Percentiles rank a stretch among this genome's conserved stretches.
phyloP scores from a whole-genome alignment of 2,797 vertebrate species.

The Acanthopagrus latus region DNA sequence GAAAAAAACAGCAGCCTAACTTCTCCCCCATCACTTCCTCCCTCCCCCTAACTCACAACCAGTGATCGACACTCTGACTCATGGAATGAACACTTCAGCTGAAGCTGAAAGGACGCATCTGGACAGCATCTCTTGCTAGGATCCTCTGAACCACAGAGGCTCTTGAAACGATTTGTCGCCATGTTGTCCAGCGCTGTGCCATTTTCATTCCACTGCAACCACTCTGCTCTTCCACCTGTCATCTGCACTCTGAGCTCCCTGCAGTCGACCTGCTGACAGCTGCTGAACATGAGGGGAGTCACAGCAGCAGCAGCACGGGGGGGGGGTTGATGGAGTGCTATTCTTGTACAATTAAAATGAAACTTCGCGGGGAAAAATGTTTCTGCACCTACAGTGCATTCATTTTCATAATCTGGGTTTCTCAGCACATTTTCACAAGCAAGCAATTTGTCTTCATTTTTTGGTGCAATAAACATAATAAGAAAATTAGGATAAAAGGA shows the following conservation, averaged over 20 bases:
- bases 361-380: conserved; percentile 27
- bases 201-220: conserved; percentile 81
- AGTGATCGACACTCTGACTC: conserved; percentile 67
- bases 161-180: conserved; percentile 81
- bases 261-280: conserved; percentile 75
- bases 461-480: no score
- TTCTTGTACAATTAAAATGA: conserved; percentile 34
- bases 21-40: background rate
- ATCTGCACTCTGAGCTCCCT: conserved; percentile 70
- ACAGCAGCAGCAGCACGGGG: conserved; percentile 54
- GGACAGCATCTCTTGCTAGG: conserved; percentile 75
- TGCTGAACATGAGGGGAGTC: conserved; percentile 71
- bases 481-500: no score
- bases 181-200: conserved; percentile 73
- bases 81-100: conserved; percentile 66
- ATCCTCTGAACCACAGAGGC: conserved; percentile 68
- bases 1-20: conserved; percentile 7
- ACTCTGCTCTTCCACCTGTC: conserved; percentile 83
- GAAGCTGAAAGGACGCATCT: conserved; percentile 60
- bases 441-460: no score
- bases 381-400: no score
- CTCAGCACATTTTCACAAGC: no score
- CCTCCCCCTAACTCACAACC: background rate
- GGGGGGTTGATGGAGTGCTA: conserved; percentile 43
- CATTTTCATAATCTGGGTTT: no score